Percentiles rank a stretch among this genome's conserved stretches.
Conservation (phyloP, 2,888 invertebrate species). For the Lasioglossum morio region DNA sequence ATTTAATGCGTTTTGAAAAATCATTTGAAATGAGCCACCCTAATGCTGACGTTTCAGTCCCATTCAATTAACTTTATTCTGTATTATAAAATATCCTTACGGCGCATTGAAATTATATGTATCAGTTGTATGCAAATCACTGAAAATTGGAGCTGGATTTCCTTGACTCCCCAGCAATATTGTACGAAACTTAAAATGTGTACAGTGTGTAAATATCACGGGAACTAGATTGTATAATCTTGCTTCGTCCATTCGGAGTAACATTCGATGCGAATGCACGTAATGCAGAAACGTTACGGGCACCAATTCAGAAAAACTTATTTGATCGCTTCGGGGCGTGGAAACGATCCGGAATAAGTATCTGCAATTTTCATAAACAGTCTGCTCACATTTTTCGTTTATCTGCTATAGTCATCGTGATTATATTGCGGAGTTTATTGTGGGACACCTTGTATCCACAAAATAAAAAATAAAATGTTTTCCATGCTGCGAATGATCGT, state of each 20-base stretch:
- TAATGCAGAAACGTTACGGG: neutral
- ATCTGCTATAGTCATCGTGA: neutral
- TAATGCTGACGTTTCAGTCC: neutral
- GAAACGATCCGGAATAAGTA: conserved; percentile 18
- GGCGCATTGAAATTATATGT: neutral
- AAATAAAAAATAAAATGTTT: neutral
- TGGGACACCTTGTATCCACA: neutral
- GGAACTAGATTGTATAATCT: conserved; percentile 22
- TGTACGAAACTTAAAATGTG: conserved; percentile 1
- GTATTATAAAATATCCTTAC: neutral
- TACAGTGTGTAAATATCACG: neutral
- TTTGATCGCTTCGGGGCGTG: conserved; percentile 3
- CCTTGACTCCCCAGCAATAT: neutral
- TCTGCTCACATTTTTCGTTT: neutral
- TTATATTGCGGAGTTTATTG: conserved; percentile 17
- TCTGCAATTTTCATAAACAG: conserved; percentile 28
- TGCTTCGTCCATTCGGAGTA: conserved; percentile 17
- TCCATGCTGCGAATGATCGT: neutral
- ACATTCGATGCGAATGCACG: neutral
- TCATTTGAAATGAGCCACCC: too few species aligned
- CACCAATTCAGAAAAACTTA: neutral
- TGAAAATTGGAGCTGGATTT: neutral
- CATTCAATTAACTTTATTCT: neutral
- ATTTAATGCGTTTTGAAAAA: too few species aligned
- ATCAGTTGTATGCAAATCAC: neutral